These are phyloP conservation scores for Hafferia zeledoni DNA, from an alignment of 2,797 vertebrate species.

Conservation along the genomic window DNA sequence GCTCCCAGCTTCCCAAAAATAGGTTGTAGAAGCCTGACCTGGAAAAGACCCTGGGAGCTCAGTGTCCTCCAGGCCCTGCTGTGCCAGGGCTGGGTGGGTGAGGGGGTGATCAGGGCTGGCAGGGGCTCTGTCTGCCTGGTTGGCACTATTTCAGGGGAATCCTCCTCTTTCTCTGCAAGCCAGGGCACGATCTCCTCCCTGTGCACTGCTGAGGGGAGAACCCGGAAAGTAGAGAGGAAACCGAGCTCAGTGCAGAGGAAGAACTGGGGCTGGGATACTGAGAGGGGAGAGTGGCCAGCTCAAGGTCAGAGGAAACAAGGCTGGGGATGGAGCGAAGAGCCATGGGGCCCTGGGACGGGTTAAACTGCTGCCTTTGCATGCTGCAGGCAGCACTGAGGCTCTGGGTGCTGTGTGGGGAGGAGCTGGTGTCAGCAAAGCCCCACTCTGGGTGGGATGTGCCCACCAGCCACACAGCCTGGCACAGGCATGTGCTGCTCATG, in stretches of 20 bases:
- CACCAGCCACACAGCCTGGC: accelerated
- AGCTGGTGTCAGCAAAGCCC: background rate
- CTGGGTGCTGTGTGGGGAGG: background rate
- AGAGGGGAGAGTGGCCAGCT: accelerated
- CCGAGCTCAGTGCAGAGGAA: background rate
- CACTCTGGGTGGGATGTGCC: accelerated
- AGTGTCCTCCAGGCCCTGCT: background rate
- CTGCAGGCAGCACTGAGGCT: background rate
- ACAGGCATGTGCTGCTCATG: accelerated
- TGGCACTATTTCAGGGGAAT: background rate
- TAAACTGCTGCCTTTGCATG: background rate
- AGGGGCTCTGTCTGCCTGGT: background rate
- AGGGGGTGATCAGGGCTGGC: background rate
- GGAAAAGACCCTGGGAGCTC: background rate
- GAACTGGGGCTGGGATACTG: background rate
- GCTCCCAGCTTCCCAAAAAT: constrained; percentile 32
- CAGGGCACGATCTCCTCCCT: accelerated
- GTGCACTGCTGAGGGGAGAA: background rate
- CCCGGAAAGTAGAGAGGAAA: constrained; percentile 46
- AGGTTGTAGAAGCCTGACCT: background rate
- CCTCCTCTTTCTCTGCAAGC: background rate
- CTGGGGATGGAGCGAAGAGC: background rate
- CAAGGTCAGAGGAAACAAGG: constrained; percentile 11
- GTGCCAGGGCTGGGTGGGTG: accelerated
- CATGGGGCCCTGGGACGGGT: background rate